These are phyloP conservation scores for Stenodera caucasica DNA, from an alignment of 2,888 invertebrate genomes.

Conservation along the genomic window DNA sequence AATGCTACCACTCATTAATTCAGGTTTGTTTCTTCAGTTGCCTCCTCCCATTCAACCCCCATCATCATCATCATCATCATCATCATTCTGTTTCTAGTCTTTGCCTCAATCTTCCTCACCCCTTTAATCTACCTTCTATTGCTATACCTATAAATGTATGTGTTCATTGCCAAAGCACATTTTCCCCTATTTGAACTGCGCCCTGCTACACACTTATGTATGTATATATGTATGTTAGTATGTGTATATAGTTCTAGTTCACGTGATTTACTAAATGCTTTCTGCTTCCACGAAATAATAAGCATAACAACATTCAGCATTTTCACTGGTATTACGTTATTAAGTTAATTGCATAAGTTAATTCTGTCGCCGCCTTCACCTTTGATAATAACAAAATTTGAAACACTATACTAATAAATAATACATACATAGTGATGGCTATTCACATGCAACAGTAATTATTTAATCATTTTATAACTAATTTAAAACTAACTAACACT, in stretches of 20 bases:
- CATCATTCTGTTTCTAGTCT: constrained; percentile 9
- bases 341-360: constrained; percentile 26
- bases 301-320: constrained; percentile 23
- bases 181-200: constrained; percentile 39
- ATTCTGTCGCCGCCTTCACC: constrained; percentile 17
- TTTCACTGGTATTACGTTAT: constrained; percentile 27
- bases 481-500: background rate
- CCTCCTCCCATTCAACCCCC: constrained; percentile 15
- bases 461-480: background rate
- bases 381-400: constrained; percentile 18
- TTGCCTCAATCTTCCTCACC: constrained; percentile 5
- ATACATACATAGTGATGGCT: background rate
- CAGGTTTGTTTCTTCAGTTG: constrained; percentile 41
- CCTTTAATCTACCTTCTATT: constrained; percentile 15
- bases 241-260: constrained; percentile 23
- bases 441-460: background rate
- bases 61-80: no score
- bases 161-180: constrained; percentile 39
- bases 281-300: constrained; percentile 32
- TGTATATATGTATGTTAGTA: background rate
- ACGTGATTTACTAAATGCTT: constrained; percentile 41
- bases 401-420: constrained; percentile 1
- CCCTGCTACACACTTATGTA: constrained; percentile 32
- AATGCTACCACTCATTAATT: constrained; percentile 50
- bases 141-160: no score